phyloP scores from a whole-genome alignment of 2,113 vertebrate species.

The Empidonax alnorum region DNA sequence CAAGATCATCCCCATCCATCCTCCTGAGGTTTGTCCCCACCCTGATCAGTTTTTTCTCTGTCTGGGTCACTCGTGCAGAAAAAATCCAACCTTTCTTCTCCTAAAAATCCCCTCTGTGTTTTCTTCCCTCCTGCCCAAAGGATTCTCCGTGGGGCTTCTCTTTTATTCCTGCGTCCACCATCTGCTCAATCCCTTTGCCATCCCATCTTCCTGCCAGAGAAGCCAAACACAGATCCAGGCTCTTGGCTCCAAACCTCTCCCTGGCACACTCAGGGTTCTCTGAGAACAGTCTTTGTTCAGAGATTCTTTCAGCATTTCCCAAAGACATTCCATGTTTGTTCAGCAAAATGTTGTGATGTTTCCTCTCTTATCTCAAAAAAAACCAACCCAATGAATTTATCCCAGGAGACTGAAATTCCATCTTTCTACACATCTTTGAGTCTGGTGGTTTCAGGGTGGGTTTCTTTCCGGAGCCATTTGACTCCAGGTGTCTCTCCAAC shows the following conservation, averaged over 20 bases:
- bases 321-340: not conserved
- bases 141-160: not conserved
- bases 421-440: not conserved
- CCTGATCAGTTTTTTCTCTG: not conserved
- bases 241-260: not conserved
- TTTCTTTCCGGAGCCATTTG: not conserved
- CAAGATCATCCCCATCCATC: not conserved
- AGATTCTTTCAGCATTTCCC: not conserved
- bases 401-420: not conserved
- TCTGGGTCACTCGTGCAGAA: not conserved
- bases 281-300: not conserved
- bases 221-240: not conserved
- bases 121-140: not conserved
- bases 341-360: not conserved
- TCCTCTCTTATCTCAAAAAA: not conserved
- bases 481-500: not conserved
- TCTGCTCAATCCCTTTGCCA: constrained; percentile 27
- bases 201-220: not conserved
- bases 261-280: not conserved
- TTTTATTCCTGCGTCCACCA: constrained; percentile 10
- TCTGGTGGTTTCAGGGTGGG: not conserved
- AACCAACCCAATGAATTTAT: not conserved
- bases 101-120: not conserved
- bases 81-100: not conserved
- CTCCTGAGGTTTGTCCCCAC: not conserved